phyloP scores from a whole-genome alignment of 2,113 vertebrate species.

The Empidonax traillii region DNA sequence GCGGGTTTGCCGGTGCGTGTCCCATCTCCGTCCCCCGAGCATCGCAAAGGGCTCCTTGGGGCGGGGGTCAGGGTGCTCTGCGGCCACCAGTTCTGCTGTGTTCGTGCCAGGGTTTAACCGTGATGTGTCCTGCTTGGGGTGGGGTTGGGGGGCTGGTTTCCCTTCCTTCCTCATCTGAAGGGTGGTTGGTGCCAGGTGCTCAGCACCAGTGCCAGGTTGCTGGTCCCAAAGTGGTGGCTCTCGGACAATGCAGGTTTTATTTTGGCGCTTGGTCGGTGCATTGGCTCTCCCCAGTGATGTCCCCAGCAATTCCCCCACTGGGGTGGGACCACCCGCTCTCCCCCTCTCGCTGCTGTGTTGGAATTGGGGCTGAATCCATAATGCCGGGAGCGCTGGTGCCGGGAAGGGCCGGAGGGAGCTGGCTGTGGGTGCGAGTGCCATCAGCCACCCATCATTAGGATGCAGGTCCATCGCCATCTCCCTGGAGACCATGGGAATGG shows the following conservation, averaged over 20 bases:
- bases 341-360: not conserved
- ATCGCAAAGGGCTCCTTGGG: not conserved
- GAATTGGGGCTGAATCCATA: not conserved
- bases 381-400: not conserved
- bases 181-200: accelerated
- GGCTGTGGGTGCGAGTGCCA: not conserved
- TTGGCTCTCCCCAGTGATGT: accelerated
- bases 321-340: not conserved
- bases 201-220: accelerated
- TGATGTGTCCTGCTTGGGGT: not conserved
- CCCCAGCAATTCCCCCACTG: not conserved
- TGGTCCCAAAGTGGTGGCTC: not conserved
- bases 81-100: accelerated
- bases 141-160: not conserved
- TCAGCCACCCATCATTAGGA: slow-evolving; percentile 8
- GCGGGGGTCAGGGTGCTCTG: not conserved
- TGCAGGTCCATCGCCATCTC: slow-evolving; percentile 45
- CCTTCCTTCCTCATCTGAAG: accelerated
- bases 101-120: not conserved
- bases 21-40: not conserved
- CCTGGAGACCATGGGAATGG: slow-evolving; percentile 7
- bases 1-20: accelerated
- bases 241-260: not conserved
- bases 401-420: not conserved
- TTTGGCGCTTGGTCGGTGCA: not conserved